These are phyloP conservation scores for Heliconius nattereri DNA, from an alignment of 1,140 invertebrate genomes.

Conservation along the genomic window DNA sequence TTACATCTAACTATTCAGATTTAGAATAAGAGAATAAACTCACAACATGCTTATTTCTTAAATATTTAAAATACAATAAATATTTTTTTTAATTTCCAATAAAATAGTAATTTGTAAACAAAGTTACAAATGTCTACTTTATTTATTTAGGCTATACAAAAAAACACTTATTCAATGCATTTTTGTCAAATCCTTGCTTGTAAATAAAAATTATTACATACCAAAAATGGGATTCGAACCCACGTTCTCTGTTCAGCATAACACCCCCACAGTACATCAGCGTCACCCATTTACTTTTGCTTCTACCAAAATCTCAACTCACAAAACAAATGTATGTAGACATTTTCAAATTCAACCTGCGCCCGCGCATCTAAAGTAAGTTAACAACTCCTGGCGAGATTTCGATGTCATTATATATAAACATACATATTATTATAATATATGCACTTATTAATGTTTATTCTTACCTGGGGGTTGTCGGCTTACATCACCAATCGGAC, in stretches of 20 bases:
- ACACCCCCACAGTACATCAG: background rate
- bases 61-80: too few species aligned
- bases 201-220: background rate
- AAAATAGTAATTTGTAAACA: too few species aligned
- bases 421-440: conserved; percentile 15
- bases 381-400: conserved; percentile 48
- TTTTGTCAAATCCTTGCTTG: too few species aligned
- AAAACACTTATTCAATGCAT: too few species aligned
- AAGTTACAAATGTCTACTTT: too few species aligned
- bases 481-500: conserved; percentile 48
- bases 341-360: conserved; percentile 49
- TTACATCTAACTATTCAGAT: background rate
- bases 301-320: background rate
- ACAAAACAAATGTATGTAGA: background rate
- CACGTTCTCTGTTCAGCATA: background rate
- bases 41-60: background rate
- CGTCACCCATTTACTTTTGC: background rate
- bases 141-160: too few species aligned
- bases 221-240: background rate
- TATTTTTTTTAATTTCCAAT: too few species aligned
- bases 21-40: background rate
- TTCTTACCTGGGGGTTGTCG: conserved; percentile 40
- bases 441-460: conserved; percentile 3
- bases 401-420: conserved; percentile 6
- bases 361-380: conserved; percentile 48